These are phyloP conservation scores for Caenorhabditis panamensis DNA, from an alignment of 2,888 invertebrate species.

Conservation along the genomic window DNA sequence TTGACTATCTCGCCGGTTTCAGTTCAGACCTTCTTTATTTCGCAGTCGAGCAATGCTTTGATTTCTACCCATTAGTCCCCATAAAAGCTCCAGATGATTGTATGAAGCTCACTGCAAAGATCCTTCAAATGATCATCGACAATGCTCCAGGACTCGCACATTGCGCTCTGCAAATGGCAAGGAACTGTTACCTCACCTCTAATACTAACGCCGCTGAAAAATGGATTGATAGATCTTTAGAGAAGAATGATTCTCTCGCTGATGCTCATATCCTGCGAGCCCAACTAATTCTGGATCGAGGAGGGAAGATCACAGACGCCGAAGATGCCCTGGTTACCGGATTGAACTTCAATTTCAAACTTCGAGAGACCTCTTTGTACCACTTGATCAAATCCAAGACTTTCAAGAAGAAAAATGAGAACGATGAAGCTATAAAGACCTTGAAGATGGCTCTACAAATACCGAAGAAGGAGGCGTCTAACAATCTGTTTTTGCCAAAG, in stretches of 20 bases:
- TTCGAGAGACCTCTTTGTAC: constrained; percentile 92
- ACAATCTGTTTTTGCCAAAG: constrained; percentile 60
- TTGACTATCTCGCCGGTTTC: constrained; percentile 57
- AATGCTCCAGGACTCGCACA: constrained; percentile 88
- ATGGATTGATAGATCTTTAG: constrained; percentile 87
- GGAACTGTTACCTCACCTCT: constrained; percentile 87
- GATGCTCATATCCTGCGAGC: constrained; percentile 91
- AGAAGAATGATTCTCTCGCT: constrained; percentile 87
- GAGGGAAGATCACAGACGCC: constrained; percentile 68
- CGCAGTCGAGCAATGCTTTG: constrained; percentile 66
- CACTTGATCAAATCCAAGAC: constrained; percentile 91
- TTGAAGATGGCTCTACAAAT: constrained; percentile 60
- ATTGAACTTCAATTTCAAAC: constrained; percentile 92
- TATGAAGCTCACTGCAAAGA: constrained; percentile 85
- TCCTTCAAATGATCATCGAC: constrained; percentile 87
- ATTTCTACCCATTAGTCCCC: constrained; percentile 82
- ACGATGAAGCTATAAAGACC: constrained; percentile 66
- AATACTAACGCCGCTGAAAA: constrained; percentile 87
- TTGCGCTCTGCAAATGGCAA: constrained; percentile 86
- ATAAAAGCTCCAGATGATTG: constrained; percentile 83
- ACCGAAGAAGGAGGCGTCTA: constrained; percentile 56
- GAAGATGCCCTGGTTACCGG: constrained; percentile 83
- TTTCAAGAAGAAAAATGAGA: constrained; percentile 83
- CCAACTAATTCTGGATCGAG: constrained; percentile 77
- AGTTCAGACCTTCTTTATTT: constrained; percentile 57